Conservation (phyloP, 2,888 invertebrate species). For the Spodoptera picta region DNA sequence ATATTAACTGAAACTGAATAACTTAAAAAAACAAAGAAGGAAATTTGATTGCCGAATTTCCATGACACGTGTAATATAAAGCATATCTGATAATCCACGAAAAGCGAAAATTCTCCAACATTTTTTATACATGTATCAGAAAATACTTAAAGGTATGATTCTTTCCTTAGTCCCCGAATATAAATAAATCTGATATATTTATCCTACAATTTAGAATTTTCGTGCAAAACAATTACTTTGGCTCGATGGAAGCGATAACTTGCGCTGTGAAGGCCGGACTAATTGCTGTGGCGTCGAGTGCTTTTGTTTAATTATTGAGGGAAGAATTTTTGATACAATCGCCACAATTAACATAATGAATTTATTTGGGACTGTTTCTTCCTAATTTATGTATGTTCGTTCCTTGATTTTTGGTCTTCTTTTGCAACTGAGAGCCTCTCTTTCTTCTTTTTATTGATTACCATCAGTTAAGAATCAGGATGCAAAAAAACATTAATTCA, state of each 20-base stretch:
- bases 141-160: slow-evolving; percentile 10
- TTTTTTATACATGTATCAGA: not conserved
- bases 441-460: not conserved
- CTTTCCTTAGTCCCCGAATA: slow-evolving; percentile 27
- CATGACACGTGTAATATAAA: too few species aligned
- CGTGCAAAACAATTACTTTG: slow-evolving; percentile 78
- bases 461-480: too few species aligned
- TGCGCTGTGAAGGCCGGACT: slow-evolving; percentile 45
- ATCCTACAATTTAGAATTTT: slow-evolving; percentile 68
- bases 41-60: too few species aligned
- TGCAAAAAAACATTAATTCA: too few species aligned
- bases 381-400: slow-evolving; percentile 31
- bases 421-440: not conserved
- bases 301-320: slow-evolving; percentile 67
- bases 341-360: slow-evolving; percentile 58
- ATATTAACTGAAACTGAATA: too few species aligned
- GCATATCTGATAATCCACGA: too few species aligned
- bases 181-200: slow-evolving; percentile 64
- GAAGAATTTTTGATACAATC: slow-evolving; percentile 51
- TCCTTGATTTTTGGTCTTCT: slow-evolving; percentile 12
- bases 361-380: slow-evolving; percentile 45
- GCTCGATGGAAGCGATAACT: slow-evolving; percentile 67
- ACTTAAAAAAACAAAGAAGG: too few species aligned
- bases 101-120: too few species aligned
- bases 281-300: slow-evolving; percentile 51